Base-by-base conservation (phyloP, 2,113 vertebrate genomes). In the Lethenteron reissneri region DNA sequence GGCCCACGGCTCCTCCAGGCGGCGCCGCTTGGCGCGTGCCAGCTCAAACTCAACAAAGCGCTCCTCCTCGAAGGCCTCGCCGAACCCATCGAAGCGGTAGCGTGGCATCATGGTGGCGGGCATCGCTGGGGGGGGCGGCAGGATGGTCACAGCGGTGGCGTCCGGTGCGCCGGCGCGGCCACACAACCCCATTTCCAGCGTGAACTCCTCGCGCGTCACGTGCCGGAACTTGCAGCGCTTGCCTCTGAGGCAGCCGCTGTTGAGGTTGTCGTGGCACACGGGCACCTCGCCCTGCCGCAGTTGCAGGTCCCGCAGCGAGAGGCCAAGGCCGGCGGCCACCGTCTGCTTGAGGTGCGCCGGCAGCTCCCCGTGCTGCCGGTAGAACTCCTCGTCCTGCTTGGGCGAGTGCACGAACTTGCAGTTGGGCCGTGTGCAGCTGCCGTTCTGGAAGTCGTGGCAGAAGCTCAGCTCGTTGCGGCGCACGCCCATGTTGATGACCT, bases 381-480 rank as follows among this genome's bases (percentile, higher is more conserved):
- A 97, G 72, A 87, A 88, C 76, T 97, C 92, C 79, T 97, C 92
- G 68, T 97, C 94, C 72, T 96, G 90, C 76, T 92, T 92, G 72
- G 94, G 86, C 75, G 90, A 90, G 10, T 97, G 91, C 73, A 97
- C 90, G 77, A 97, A 95, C 75, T 89, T 85, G 79, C 91, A 97
- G 80, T 85, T 95, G 75, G 86, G 80, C 9, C 92, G 89, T 71
- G 86, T 84, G 11, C 92, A 97, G 75, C 95, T 89, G 75, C 92
- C 95, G 79, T 97, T 97, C 80, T 97, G 92, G 78, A 96, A 85
- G 76, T 97, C 92, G 56, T 97, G 92, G 79, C 94, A 97, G 80
- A 97, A 97, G 76, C 95, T 88, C 78, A 97, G 96, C 69, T 97
- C 91, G 3, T 95, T 96, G 81, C 95, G 96, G 77, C 92, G 87